Conservation (phyloP, 1,140 invertebrate species). For the Brachionus calyciflorus region DNA sequence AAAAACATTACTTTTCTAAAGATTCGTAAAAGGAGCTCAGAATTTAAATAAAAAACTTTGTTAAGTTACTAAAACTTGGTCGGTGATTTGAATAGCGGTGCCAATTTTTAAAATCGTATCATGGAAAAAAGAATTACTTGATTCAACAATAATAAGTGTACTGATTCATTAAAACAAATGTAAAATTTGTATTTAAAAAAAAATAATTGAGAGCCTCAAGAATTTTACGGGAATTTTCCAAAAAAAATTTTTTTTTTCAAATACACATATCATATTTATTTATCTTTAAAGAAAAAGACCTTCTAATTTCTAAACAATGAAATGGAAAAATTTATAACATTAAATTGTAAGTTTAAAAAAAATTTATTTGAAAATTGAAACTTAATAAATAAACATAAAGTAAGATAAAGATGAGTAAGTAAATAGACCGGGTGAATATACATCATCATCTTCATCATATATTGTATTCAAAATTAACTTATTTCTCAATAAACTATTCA, state of each 20-base stretch:
- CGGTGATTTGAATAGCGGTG: too few relatives aligned
- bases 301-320: not conserved
- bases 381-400: constrained; percentile 10
- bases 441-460: not conserved
- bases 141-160: too few relatives aligned
- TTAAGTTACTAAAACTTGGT: too few relatives aligned
- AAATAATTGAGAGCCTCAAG: too few relatives aligned
- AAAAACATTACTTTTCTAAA: too few relatives aligned
- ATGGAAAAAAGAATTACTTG: too few relatives aligned
- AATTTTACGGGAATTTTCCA: too few relatives aligned
- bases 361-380: constrained; percentile 26
- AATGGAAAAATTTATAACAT: constrained; percentile 11
- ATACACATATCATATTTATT: not conserved
- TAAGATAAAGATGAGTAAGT: constrained; percentile 15
- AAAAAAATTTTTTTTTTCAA: not conserved
- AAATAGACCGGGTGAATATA: constrained; percentile 29
- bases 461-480: constrained; percentile 14
- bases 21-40: too few relatives aligned
- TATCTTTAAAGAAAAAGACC: not conserved
- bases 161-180: too few relatives aligned
- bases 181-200: too few relatives aligned
- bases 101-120: too few relatives aligned
- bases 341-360: constrained; percentile 6
- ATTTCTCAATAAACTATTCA: constrained; percentile 31
- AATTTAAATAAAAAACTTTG: too few relatives aligned